These are phyloP conservation scores for Lasioglossum pauxillum DNA, from an alignment of 2,888 invertebrate species.

Conservation along the genomic window DNA sequence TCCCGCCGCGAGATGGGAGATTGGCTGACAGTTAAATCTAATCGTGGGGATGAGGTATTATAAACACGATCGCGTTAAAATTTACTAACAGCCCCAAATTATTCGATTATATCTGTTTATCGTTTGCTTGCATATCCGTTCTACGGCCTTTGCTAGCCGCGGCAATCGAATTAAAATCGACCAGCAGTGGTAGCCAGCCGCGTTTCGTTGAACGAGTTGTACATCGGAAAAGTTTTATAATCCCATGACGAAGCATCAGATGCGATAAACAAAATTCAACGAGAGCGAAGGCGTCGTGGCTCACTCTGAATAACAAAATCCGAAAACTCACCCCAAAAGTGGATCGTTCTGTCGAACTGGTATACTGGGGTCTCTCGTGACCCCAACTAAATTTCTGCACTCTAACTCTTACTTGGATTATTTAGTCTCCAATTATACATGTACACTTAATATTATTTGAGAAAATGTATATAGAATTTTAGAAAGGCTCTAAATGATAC, in stretches of 20 bases:
- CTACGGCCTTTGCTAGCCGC: neutral
- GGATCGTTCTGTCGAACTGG: neutral
- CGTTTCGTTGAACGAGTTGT: neutral
- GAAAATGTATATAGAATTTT: no score
- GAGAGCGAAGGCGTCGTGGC: neutral
- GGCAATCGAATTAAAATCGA: constrained; percentile 44
- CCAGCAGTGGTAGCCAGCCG: neutral
- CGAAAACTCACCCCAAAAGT: neutral
- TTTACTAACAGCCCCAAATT: constrained; percentile 7
- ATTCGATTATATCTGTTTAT: constrained; percentile 49
- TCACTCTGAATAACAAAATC: neutral
- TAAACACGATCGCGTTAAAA: constrained; percentile 27
- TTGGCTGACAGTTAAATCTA: neutral
- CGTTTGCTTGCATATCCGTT: constrained; percentile 11
- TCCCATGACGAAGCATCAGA: neutral
- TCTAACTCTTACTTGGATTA: no score
- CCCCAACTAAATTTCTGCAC: no score
- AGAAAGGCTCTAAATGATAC: no score
- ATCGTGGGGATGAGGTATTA: constrained; percentile 19
- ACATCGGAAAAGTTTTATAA: constrained; percentile 2
- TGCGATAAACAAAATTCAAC: neutral
- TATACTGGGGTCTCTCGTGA: neutral
- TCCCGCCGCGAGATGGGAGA: neutral
- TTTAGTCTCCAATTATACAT: no score
- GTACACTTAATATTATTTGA: no score